phyloP scores from a whole-genome alignment of 2,797 vertebrate genomes.

The Microchirus variegatus region DNA sequence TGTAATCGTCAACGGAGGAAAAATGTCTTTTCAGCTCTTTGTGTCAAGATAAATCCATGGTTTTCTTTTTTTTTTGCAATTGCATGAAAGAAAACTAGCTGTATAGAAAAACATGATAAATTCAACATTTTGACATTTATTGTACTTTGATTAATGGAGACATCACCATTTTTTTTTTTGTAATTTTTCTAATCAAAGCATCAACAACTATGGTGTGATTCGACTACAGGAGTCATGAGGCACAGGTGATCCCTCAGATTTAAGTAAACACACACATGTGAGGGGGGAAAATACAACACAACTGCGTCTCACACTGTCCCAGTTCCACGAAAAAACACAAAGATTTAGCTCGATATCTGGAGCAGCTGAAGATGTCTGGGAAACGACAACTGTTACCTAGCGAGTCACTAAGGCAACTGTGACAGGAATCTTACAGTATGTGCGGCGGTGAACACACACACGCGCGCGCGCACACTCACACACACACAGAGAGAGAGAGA shows the following conservation, averaged over 20 bases:
- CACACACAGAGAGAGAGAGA: no score
- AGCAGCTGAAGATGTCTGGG: conserved; percentile 47
- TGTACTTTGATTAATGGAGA: no score
- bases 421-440: conserved; percentile 47
- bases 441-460: conserved; percentile 32
- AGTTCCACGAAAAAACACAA: conserved; percentile 13
- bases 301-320: conserved; percentile 3
- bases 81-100: no score
- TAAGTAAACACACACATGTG: neutral
- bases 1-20: no score
- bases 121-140: no score
- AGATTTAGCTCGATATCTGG: conserved; percentile 31
- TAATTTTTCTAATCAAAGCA: neutral
- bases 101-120: no score
- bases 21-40: no score
- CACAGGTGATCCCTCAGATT: conserved; percentile 5
- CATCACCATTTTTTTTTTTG: no score
- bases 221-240: neutral
- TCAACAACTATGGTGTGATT: neutral
- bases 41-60: no score
- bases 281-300: neutral
- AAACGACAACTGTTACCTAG: conserved; percentile 56
- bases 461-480: conserved; percentile 18
- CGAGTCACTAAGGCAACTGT: conserved; percentile 58
- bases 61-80: no score